These are phyloP conservation scores for Sisyra terminalis DNA, from an alignment of 2,888 invertebrate species.

Conservation along the genomic window DNA sequence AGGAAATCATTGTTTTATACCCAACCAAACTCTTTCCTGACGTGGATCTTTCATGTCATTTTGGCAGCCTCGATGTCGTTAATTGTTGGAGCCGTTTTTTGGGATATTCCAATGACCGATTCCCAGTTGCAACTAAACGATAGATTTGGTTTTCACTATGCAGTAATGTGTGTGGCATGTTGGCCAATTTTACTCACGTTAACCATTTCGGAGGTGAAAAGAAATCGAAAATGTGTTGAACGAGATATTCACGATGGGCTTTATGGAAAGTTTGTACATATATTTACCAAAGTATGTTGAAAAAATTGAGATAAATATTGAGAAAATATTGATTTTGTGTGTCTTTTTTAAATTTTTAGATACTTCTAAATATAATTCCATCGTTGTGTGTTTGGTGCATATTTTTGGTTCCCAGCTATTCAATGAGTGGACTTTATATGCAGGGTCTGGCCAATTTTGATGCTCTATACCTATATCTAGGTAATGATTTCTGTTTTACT, in stretches of 20 bases:
- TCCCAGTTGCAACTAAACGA: slow-evolving; percentile 56
- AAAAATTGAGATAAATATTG: background rate
- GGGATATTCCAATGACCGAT: slow-evolving; percentile 71
- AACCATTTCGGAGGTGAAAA: slow-evolving; percentile 36
- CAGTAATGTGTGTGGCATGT: slow-evolving; percentile 56
- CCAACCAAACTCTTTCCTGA: slow-evolving; percentile 69
- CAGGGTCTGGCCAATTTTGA: slow-evolving; percentile 46
- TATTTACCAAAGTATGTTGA: slow-evolving; percentile 52
- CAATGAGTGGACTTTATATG: slow-evolving; percentile 71
- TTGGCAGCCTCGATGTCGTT: slow-evolving; percentile 70
- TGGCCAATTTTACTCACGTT: slow-evolving; percentile 63
- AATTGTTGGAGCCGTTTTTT: slow-evolving; percentile 72
- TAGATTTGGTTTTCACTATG: slow-evolving; percentile 74
- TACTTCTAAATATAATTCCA: slow-evolving; percentile 60
- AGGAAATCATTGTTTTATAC: slow-evolving; percentile 59
- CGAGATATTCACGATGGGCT: slow-evolving; percentile 66
- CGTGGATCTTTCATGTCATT: slow-evolving; percentile 61
- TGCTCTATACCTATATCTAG: slow-evolving; percentile 55
- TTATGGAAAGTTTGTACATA: slow-evolving; percentile 63
- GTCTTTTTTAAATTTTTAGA: slow-evolving; percentile 32
- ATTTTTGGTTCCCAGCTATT: slow-evolving; percentile 74
- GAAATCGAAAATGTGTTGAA: slow-evolving; percentile 47
- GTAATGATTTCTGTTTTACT: slow-evolving; percentile 30
- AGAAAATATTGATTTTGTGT: slow-evolving; percentile 1
- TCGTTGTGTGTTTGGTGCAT: slow-evolving; percentile 67